These are phyloP conservation scores for Sphaeridia pumilis DNA, from an alignment of 2,888 invertebrate genomes.

Conservation along the genomic window DNA sequence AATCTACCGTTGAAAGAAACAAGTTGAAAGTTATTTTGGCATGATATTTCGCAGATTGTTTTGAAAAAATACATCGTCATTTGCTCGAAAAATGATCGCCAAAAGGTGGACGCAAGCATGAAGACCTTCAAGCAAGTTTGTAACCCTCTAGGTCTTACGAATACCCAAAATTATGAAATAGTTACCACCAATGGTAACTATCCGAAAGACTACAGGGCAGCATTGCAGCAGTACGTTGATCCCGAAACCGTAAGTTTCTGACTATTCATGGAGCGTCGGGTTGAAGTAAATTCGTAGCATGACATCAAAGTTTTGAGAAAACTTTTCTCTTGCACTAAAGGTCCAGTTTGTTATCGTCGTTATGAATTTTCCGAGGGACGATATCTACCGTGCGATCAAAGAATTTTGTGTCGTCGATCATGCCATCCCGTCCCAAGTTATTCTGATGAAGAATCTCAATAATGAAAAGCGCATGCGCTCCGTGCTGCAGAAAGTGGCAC, in stretches of 20 bases:
- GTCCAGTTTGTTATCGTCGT: conserved; percentile 68
- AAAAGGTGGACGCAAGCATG: conserved; percentile 13
- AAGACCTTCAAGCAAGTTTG: conserved; percentile 17
- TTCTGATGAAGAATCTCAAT: conserved; percentile 50
- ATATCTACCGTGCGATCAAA: conserved; percentile 78
- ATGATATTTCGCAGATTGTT: conserved; percentile 11
- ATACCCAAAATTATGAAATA: neutral
- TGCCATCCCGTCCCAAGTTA: conserved; percentile 73
- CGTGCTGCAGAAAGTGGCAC: conserved; percentile 73
- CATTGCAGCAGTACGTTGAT: conserved; percentile 10
- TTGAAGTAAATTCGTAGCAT: too few relatives aligned
- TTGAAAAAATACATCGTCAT: conserved; percentile 17
- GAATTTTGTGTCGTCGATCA: conserved; percentile 68
- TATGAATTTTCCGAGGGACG: conserved; percentile 66
- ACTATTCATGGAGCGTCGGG: neutral
- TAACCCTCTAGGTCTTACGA: conserved; percentile 20
- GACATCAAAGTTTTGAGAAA: neutral
- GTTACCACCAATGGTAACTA: conserved; percentile 10
- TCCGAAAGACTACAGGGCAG: conserved; percentile 13
- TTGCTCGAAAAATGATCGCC: conserved; percentile 15
- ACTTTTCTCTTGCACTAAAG: conserved; percentile 34
- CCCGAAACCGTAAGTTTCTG: conserved; percentile 10
- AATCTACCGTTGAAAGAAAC: too few relatives aligned
- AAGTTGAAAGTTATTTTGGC: neutral
- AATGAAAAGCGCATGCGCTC: conserved; percentile 60